Evolutionary conservation across 2,888 invertebrate genomes (phyloP).

Genomic region (Mactromeris polynyma): DNA sequence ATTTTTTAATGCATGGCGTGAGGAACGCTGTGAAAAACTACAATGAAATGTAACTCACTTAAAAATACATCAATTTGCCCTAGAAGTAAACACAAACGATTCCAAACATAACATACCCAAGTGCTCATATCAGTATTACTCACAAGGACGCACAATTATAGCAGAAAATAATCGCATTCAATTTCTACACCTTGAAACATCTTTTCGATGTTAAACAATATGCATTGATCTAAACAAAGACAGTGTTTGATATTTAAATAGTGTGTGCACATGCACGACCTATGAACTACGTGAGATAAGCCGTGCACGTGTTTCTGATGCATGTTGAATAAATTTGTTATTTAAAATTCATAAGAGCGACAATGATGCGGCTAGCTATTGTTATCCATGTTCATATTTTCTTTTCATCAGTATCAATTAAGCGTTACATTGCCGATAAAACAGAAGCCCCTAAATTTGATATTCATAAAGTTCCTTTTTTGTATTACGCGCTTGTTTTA

Average conservation of each 20-base stretch:
- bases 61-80: neutral
- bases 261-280: constrained; percentile 35
- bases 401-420: constrained; percentile 50
- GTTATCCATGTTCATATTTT: constrained; percentile 25
- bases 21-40: too few relatives aligned
- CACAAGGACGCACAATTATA: neutral
- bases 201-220: constrained; percentile 21
- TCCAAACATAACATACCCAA: neutral
- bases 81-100: neutral
- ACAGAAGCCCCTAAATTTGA: constrained; percentile 32
- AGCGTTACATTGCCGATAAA: constrained; percentile 33
- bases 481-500: constrained; percentile 25
- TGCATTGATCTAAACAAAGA: constrained; percentile 25
- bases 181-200: neutral
- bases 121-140: neutral
- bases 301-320: constrained; percentile 36
- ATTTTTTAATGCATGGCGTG: too few relatives aligned
- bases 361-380: constrained; percentile 31
- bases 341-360: constrained; percentile 51
- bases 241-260: neutral
- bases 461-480: constrained; percentile 37
- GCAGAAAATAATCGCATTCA: neutral
- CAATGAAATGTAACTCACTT: too few relatives aligned
- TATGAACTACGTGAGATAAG: constrained; percentile 26
- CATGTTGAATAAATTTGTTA: constrained; percentile 47